Percentiles rank a stretch among this genome's conserved stretches.
Conservation (phyloP, 23 tunicate genomes). For the Ascidia mentula region DNA sequence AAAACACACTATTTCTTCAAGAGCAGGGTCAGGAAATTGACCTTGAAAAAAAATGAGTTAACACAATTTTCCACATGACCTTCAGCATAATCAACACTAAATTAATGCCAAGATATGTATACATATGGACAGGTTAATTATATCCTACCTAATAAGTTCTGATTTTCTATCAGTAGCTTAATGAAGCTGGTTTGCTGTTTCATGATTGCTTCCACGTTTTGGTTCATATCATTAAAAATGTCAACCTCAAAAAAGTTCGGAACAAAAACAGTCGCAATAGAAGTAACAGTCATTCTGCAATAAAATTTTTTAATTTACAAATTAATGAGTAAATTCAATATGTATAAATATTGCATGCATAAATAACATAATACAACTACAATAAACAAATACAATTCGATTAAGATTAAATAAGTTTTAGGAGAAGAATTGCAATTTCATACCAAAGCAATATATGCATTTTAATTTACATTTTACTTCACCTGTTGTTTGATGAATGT, state of each 20-base stretch:
- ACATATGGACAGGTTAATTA: background rate
- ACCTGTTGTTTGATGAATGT: conserved; percentile 8
- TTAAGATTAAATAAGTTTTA: too few species aligned
- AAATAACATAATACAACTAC: too few species aligned
- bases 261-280: conserved; percentile 25
- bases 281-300: conserved; percentile 30
- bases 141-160: background rate
- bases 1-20: background rate
- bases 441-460: too few species aligned
- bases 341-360: too few species aligned
- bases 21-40: background rate
- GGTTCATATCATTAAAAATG: background rate
- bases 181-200: conserved; percentile 18
- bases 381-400: too few species aligned
- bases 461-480: background rate
- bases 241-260: conserved; percentile 24
- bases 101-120: too few species aligned
- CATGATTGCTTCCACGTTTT: background rate
- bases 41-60: background rate
- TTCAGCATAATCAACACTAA: too few species aligned
- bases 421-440: too few species aligned
- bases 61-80: too few species aligned
- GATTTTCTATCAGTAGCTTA: conserved; percentile 15
- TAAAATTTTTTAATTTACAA: conserved; percentile 1
- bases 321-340: too few species aligned